Base-by-base conservation (phyloP, 1,140 invertebrate species). In the Phortica variegata region DNA sequence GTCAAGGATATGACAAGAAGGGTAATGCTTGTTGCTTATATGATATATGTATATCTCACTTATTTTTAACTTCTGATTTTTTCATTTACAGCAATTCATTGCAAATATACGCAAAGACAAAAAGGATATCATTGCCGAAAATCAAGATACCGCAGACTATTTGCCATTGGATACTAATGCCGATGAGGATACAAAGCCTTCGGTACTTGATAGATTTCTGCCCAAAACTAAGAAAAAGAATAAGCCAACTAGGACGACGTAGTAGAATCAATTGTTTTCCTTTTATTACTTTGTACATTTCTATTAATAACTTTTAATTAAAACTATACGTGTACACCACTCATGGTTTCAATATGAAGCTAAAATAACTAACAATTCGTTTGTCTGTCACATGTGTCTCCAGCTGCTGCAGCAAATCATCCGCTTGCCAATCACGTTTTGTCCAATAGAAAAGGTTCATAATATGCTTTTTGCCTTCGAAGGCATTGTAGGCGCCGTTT, bases 1-100 rank as follows among this genome's bases (percentile, higher is more conserved):
- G 81, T 91, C 2, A 85, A 87, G 62, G 86, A 87, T 57, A 59
- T 79, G 47, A 80, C 78, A 26, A 83, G 84, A 77, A 85, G 82
- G 75, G 88, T 86, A 69, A 23, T 40, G 39, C 37, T 18, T 34
- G 42, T 12, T 20, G 32, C 16, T 36, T 33, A 5, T 43, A 20
- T 13, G n/a, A 40, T 23, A 39, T 47, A 20, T 8, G 18, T 21
- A 42, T 23, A 18, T 42, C 6, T 29, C 12, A 29, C n/a, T 29
- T 29, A 29, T 29, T 7, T 33, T 6, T 15, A 52, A 60, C 33
- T 5, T 34, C 33, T 6, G 4, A 7, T 65, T 66, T 53, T 56
- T 69, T 42, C 55, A 16, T 19, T 39, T 79, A 13, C 62, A 87
- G 85, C 83, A 87, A 71, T 83, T 81, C 50, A 78, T 85, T 44